Conservation (phyloP, 1,140 invertebrate species). For the Ephestia elutella region DNA sequence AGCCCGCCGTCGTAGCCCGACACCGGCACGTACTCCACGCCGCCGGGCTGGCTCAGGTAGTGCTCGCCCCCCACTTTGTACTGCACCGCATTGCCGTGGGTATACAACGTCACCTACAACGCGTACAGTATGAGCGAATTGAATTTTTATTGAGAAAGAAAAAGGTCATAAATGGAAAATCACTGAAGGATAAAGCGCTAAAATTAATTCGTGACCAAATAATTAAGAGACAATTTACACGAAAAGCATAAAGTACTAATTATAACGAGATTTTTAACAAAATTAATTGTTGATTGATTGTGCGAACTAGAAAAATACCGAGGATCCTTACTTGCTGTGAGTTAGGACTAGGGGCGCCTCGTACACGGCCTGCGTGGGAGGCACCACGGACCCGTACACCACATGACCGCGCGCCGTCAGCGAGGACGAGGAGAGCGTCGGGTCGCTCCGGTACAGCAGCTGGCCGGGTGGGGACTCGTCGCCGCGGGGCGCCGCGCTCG, state of each 20-base stretch:
- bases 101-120: slow-evolving; percentile 74
- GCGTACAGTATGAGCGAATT: no score
- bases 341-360: slow-evolving; percentile 75
- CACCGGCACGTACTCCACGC: slow-evolving; percentile 62
- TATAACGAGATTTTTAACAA: no score
- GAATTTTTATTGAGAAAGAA: neutral
- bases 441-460: slow-evolving; percentile 75
- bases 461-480: slow-evolving; percentile 65
- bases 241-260: no score
- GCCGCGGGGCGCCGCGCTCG: slow-evolving; percentile 29
- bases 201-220: no score
- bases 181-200: neutral
- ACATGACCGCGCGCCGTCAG: slow-evolving; percentile 61
- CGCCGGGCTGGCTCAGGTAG: slow-evolving; percentile 57
- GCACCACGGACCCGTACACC: slow-evolving; percentile 57
- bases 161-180: neutral
- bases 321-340: slow-evolving; percentile 56
- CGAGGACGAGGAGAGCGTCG: slow-evolving; percentile 75
- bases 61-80: slow-evolving; percentile 71
- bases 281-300: no score
- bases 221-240: no score
- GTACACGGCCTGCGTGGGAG: slow-evolving; percentile 59
- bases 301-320: neutral
- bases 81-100: slow-evolving; percentile 64
- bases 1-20: slow-evolving; percentile 60